A percentile compares a stretch with the other conserved stretches of the same genome.
Conservation (phyloP, 35 echinoderm and acorn worm species). For the Chiridota heheva region DNA sequence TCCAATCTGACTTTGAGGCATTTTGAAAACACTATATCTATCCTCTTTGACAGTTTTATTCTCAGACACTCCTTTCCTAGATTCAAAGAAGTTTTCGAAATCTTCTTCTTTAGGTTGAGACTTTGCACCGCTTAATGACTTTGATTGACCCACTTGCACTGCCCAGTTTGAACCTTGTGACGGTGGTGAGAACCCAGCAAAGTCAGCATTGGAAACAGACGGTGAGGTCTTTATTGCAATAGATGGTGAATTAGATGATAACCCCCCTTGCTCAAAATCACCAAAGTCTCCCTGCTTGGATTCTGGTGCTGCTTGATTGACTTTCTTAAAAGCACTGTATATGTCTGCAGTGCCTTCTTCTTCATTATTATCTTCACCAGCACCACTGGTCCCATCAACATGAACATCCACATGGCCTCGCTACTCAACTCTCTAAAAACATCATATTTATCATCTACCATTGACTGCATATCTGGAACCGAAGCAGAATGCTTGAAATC, state of each 20-base stretch:
- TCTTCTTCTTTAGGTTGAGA: too few relatives aligned
- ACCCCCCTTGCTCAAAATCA: constrained; percentile 42
- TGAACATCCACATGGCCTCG: too few relatives aligned
- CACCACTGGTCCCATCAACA: too few relatives aligned
- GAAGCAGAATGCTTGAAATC: constrained; percentile 52
- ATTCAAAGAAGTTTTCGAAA: too few relatives aligned
- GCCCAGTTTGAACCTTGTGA: too few relatives aligned
- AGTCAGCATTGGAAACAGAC: too few relatives aligned
- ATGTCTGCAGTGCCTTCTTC: too few relatives aligned
- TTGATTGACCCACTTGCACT: too few relatives aligned
- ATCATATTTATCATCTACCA: constrained; percentile 46
- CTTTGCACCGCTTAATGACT: too few relatives aligned
- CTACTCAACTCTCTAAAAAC: constrained; percentile 23
- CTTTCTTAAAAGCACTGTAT: too few relatives aligned
- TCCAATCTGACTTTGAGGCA: background rate
- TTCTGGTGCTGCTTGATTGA: background rate
- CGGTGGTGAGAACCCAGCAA: background rate
- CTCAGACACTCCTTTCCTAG: background rate
- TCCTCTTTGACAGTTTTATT: constrained; percentile 11
- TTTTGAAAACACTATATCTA: constrained; percentile 28
- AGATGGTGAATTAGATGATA: background rate
- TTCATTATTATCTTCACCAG: too few relatives aligned
- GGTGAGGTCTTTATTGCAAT: too few relatives aligned
- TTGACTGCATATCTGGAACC: constrained; percentile 26
- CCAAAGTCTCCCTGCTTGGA: constrained; percentile 34